phyloP scores from a whole-genome alignment of 1,140 invertebrate species.

The Ceratina calcarata region DNA sequence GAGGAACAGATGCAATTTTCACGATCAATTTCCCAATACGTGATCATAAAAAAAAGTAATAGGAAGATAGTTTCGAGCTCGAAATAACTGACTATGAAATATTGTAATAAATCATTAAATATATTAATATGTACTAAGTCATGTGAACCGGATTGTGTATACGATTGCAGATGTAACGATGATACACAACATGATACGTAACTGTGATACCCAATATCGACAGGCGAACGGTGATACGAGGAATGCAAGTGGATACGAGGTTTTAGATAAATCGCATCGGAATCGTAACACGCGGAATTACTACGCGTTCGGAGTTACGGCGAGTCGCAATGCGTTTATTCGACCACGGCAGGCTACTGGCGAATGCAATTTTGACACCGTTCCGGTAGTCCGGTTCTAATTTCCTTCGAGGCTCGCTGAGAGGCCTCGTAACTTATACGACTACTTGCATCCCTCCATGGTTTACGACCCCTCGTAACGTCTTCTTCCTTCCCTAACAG shows the following conservation, averaged over 20 bases:
- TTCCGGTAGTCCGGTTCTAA: constrained; percentile 47
- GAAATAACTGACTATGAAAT: background rate
- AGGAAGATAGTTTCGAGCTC: background rate
- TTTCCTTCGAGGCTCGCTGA: constrained; percentile 38
- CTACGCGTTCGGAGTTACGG: background rate
- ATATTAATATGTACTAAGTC: no score
- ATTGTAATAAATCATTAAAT: no score
- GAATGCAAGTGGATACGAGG: no score
- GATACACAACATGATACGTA: background rate
- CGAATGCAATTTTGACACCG: constrained; percentile 52
- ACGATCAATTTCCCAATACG: no score
- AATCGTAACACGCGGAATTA: no score
- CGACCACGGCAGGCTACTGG: background rate
- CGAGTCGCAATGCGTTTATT: background rate
- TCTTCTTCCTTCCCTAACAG: background rate
- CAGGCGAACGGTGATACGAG: constrained; percentile 1
- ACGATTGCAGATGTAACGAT: no score
- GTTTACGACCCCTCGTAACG: constrained; percentile 52
- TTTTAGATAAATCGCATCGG: no score
- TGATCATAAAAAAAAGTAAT: no score
- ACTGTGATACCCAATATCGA: background rate
- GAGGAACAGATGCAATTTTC: no score
- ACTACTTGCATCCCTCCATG: background rate
- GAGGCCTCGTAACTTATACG: constrained; percentile 44
- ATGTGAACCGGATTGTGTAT: no score